These are phyloP conservation scores for Drosophila sproati DNA, from an alignment of 1,140 invertebrate species.

Conservation along the genomic window DNA sequence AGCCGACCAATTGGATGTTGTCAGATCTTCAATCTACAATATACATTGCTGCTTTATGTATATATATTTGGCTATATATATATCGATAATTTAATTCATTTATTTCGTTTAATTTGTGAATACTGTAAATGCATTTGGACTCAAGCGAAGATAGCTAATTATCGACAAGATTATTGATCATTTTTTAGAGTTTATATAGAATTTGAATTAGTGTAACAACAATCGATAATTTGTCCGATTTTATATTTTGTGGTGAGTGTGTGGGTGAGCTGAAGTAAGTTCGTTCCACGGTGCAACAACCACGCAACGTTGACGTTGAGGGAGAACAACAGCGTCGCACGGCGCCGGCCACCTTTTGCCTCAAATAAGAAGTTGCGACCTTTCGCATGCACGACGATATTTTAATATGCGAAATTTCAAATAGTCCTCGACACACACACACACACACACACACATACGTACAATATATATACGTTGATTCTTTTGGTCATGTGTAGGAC, in stretches of 20 bases:
- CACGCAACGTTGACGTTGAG: background rate
- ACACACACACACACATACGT: slow-evolving; percentile 9
- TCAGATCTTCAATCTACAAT: too few relatives aligned
- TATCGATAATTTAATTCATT: too few relatives aligned
- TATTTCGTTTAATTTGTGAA: too few relatives aligned
- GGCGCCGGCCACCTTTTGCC: slow-evolving; percentile 59
- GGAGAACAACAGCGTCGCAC: slow-evolving; percentile 33
- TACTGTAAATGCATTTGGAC: too few relatives aligned
- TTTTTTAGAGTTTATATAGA: too few relatives aligned
- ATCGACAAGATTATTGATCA: too few relatives aligned
- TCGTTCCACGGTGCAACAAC: slow-evolving; percentile 16
- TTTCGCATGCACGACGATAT: slow-evolving; percentile 81
- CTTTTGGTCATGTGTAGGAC: slow-evolving; percentile 70
- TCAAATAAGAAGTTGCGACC: slow-evolving; percentile 63
- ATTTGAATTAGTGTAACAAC: background rate
- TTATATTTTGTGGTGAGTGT: too few relatives aligned
- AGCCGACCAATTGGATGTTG: too few relatives aligned
- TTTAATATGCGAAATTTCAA: slow-evolving; percentile 83
- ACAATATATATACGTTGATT: slow-evolving; percentile 44
- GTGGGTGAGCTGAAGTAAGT: background rate
- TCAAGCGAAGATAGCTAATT: too few relatives aligned
- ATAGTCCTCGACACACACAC: slow-evolving; percentile 57
- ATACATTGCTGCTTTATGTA: too few relatives aligned
- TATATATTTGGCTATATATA: too few relatives aligned
- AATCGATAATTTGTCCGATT: background rate